Evolutionary conservation across 2,888 invertebrate genomes (phyloP).

Genomic region (Rosalia funebris): DNA sequence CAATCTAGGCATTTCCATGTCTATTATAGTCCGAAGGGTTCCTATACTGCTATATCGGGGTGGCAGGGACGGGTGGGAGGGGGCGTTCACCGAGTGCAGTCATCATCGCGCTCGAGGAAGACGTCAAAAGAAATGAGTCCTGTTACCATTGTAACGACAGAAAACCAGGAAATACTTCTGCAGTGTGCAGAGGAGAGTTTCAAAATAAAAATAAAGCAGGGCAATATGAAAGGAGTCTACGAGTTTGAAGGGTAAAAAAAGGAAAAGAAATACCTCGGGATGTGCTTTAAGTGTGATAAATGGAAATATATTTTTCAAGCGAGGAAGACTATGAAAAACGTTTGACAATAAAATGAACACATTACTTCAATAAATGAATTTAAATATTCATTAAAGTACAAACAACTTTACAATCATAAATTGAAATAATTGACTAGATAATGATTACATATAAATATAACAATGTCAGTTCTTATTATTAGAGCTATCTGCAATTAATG

Average conservation of each 20-base stretch:
- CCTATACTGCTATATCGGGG: conserved; percentile 49
- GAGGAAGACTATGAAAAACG: too few species aligned
- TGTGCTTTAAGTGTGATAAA: conserved; percentile 9
- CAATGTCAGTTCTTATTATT: too few species aligned
- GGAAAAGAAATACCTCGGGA: conserved; percentile 2
- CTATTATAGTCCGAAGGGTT: conserved; percentile 55
- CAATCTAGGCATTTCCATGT: conserved; percentile 57
- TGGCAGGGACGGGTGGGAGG: conserved; percentile 19
- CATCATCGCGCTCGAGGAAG: conserved; percentile 46
- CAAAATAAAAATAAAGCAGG: conserved; percentile 34
- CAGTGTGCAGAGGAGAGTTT: conserved; percentile 27
- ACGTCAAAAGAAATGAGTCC: conserved; percentile 50
- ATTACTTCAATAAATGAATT: too few species aligned
- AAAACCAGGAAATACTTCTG: conserved; percentile 35
- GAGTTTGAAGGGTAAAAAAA: conserved; percentile 4
- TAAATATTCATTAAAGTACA: too few species aligned
- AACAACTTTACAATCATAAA: too few species aligned
- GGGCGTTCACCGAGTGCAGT: conserved; percentile 36
- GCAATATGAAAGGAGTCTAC: conserved; percentile 7
- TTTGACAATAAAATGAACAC: too few species aligned
- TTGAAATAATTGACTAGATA: too few species aligned
- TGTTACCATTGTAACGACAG: conserved; percentile 40
- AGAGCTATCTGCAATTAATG: too few species aligned
- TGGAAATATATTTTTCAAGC: conserved; percentile 3
- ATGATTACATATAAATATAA: too few species aligned